Conservation (phyloP, 35 echinoderm and acorn worm genomes). For the Patiria miniata region DNA sequence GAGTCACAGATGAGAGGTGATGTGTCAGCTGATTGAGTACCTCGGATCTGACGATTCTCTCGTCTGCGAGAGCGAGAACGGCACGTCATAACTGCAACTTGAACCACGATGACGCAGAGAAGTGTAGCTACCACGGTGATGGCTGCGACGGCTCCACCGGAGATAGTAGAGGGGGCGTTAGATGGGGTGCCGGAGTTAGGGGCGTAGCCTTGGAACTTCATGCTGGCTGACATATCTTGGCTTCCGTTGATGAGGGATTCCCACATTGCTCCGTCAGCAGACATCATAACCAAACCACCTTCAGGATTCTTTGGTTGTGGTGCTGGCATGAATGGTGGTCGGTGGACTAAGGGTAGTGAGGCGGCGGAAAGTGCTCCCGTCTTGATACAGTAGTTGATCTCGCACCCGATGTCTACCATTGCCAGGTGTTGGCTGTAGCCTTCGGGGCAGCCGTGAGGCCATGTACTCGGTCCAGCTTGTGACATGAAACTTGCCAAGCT, state of each 20-base stretch:
- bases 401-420: constrained; percentile 21
- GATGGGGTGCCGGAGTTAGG: background rate
- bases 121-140: background rate
- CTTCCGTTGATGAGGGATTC: background rate
- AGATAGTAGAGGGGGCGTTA: background rate
- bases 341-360: background rate
- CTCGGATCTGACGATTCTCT: background rate
- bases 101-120: background rate
- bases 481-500: constrained; percentile 9
- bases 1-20: background rate
- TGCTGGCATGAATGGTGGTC: constrained; percentile 16
- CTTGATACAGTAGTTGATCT: constrained; percentile 46
- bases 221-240: background rate
- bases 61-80: background rate
- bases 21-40: background rate
- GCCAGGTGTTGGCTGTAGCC: constrained; percentile 47
- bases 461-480: constrained; percentile 14
- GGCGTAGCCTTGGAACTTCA: background rate
- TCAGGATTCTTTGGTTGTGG: background rate
- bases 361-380: background rate
- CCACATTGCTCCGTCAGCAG: background rate
- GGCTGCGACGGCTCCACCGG: background rate
- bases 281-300: background rate
- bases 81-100: background rate
- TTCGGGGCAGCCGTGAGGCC: constrained; percentile 24